Conservation (phyloP, 2,888 invertebrate species). For the Volucella inanis region DNA sequence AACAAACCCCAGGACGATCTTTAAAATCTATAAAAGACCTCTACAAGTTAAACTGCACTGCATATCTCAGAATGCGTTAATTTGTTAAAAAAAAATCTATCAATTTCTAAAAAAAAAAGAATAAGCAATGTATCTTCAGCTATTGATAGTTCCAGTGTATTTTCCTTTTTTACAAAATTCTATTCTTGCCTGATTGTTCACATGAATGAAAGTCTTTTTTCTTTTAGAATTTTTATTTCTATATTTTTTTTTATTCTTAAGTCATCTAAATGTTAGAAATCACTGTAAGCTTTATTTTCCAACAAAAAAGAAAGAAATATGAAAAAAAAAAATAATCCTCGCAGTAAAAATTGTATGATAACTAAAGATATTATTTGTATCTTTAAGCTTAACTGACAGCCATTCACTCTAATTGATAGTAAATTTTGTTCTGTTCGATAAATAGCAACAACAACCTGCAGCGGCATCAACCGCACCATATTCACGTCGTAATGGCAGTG, state of each 20-base stretch:
- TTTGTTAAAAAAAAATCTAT: slow-evolving; percentile 26
- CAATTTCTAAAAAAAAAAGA: not conserved
- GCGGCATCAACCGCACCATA: slow-evolving; percentile 74
- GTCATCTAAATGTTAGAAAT: slow-evolving; percentile 24
- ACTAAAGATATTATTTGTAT: slow-evolving; percentile 23
- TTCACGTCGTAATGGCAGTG: slow-evolving; percentile 83
- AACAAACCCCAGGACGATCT: not conserved
- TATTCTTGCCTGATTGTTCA: slow-evolving; percentile 58
- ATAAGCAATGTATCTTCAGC: slow-evolving; percentile 60
- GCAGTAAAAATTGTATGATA: slow-evolving; percentile 20
- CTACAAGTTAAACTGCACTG: slow-evolving; percentile 32
- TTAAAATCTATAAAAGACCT: not conserved
- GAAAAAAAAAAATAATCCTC: slow-evolving; percentile 32
- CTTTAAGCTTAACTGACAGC: not conserved
- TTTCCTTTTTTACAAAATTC: slow-evolving; percentile 10
- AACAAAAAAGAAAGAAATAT: slow-evolving; percentile 34
- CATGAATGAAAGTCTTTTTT: not conserved
- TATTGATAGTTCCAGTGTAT: slow-evolving; percentile 51
- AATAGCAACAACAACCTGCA: slow-evolving; percentile 60
- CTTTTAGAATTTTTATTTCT: no score
- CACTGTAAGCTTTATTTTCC: slow-evolving; percentile 14
- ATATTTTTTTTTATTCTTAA: slow-evolving; percentile 14
- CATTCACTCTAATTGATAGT: slow-evolving; percentile 16
- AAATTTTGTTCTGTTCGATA: slow-evolving; percentile 7
- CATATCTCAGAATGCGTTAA: slow-evolving; percentile 42